Base-by-base conservation (phyloP, 2,888 invertebrate species). In the Gasteruption jaculator region DNA sequence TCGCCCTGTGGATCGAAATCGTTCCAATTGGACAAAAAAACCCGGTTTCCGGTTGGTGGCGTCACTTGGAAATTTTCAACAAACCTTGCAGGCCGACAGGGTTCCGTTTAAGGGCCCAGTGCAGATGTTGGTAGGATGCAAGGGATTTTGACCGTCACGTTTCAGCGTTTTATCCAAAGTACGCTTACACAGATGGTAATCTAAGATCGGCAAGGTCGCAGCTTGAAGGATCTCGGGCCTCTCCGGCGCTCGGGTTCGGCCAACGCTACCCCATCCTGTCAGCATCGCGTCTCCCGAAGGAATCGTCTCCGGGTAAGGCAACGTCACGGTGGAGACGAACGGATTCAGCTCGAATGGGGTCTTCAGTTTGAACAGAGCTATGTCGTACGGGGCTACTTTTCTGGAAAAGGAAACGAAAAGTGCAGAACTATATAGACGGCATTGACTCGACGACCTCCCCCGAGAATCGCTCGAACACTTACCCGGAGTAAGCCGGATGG, bases 101-200 rank as follows among this genome's bases (percentile, higher is more conserved):
- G 71, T 68, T 30, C 69, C 68, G 14, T 65, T 52, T 19, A 64
- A 50, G 0, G 75, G 73, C 10, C 71, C 71, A 3, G 74, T 70
- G 58, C 76, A 76, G n/a, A 76, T 46, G 46, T 76, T 76, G 3
- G 61, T 64, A 4, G 48, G 36, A 2, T 54, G 58, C 4, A 75
- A 49, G 3, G 61, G 60, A 36, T 58, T 54, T 8, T 44, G 40
- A 1, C 45, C 51, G 7, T 50, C 53, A 11, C 27, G 37, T 3
- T 5, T 5, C n/a, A 61, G 48, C 1, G 42, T 44, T 11, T 48
- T 44, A 8, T 52, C 45, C 7, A 62, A 37, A 1, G 54, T 49
- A 3, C 44, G 43, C 29, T 54, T 50, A 37, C 63, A 63, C 11
- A 57, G 40, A 27, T 53, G 41, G 38, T 54, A 56, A 38, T 58